Conservation (phyloP, 2,888 invertebrate species). For the Melikaiella ostensackeni region DNA sequence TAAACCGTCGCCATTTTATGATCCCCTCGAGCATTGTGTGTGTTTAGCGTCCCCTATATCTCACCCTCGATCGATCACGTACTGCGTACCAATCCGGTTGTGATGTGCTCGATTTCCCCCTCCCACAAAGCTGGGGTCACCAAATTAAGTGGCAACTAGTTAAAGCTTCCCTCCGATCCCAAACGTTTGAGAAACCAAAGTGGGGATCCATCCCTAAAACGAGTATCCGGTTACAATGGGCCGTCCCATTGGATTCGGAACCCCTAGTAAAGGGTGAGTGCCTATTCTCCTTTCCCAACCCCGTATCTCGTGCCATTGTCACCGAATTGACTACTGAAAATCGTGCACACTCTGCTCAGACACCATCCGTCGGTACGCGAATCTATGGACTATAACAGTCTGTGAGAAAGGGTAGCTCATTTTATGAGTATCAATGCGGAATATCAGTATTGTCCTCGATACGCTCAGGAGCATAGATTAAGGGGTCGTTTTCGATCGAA, state of each 20-base stretch:
- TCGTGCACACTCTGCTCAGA: slow-evolving; percentile 43
- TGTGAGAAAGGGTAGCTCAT: slow-evolving; percentile 61
- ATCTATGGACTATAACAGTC: slow-evolving; percentile 44
- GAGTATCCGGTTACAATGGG: slow-evolving; percentile 71
- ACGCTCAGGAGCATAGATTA: slow-evolving; percentile 54
- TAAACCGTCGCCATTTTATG: slow-evolving; percentile 40
- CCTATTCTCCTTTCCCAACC: slow-evolving; percentile 20
- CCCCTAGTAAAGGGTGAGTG: slow-evolving; percentile 54
- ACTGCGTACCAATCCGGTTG: slow-evolving; percentile 50
- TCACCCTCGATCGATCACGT: slow-evolving; percentile 52
- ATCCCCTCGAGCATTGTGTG: background rate
- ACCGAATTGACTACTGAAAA: slow-evolving; percentile 69
- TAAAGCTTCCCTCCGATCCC: slow-evolving; percentile 58
- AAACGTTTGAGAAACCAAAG: slow-evolving; percentile 39
- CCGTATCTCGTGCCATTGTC: slow-evolving; percentile 61
- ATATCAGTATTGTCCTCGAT: slow-evolving; percentile 69
- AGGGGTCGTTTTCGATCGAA: slow-evolving; percentile 52
- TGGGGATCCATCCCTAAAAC: slow-evolving; percentile 55
- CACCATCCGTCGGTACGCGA: slow-evolving; percentile 29
- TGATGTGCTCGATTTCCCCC: slow-evolving; percentile 52
- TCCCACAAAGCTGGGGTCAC: slow-evolving; percentile 57
- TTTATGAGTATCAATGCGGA: slow-evolving; percentile 69
- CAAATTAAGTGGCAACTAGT: slow-evolving; percentile 76
- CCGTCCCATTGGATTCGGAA: slow-evolving; percentile 57
- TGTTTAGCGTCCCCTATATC: slow-evolving; percentile 37